Base-by-base conservation (phyloP, 2,113 vertebrate genomes). In the Pseudonaja textilis region DNA sequence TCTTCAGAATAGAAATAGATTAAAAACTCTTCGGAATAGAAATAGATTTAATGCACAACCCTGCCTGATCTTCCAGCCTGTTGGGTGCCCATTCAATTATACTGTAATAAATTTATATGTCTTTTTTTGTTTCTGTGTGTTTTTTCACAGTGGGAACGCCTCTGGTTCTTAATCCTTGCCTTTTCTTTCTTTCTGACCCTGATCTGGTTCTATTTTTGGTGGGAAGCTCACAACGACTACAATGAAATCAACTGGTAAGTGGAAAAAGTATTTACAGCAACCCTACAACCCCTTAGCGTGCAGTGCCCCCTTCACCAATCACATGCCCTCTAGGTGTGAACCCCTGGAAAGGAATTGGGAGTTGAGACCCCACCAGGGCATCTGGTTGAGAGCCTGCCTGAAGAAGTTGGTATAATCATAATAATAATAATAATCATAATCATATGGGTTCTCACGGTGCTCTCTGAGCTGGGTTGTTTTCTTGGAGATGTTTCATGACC, bases 231-330 rank as follows among this genome's bases (percentile, higher is more conserved):
- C 92, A 99, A 99, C 18, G 99, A 99, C 97, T 99, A 99, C 96
- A 98, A 99, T 39, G 98, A 99, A 93, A 99, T 99, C 97, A 99
- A 99, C 98, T 99, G 99, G 99, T 99, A 96, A 99, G 99, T 98
- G 88, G 52, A 25, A 3, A 34, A 74, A 34, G 12, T 20, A 20
- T 14, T 74, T 18, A 6, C 64, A 16, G 14, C n/a, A 2, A 34
- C 1, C n/a, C n/a, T n/a, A 34, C 0, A 34, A n/a, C 0, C 64
- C 64, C 64, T n/a, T 69, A 16, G 29, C 11, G 1, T 16, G 64
- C 14, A 16, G 14, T 7, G 12, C 64, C 1, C 12, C 64, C 4
- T 74, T 7, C 14, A 11, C 29, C 64, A 74, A 69, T 12, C 61
- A n/a, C 29, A 69, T n/a, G 64, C 64, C 64, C 29, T 69, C 64